Evolutionary conservation across 2,113 vertebrate genomes (phyloP).

Genomic region (Thinocorus orbignyianus): DNA sequence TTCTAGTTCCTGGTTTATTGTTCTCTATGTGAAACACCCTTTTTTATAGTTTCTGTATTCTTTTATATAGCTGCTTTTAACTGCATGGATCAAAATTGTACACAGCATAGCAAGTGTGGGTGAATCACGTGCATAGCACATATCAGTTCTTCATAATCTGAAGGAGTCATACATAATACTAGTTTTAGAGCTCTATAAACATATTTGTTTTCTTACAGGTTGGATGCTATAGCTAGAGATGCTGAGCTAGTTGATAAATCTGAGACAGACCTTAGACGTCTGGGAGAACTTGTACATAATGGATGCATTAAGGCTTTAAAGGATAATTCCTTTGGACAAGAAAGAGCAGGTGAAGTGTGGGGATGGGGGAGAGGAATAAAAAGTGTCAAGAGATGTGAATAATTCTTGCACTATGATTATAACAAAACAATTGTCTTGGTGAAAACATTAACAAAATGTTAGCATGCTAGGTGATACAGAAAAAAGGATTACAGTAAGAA

Average conservation of each 20-base stretch:
- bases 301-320: slow-evolving; percentile 91
- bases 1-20: neutral
- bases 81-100: neutral
- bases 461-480: neutral
- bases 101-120: neutral
- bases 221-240: slow-evolving; percentile 96
- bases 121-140: no score
- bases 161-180: neutral
- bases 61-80: slow-evolving; percentile 19
- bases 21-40: neutral
- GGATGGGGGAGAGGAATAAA: neutral
- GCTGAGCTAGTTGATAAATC: slow-evolving; percentile 96
- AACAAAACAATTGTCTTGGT: neutral
- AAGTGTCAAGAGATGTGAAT: neutral
- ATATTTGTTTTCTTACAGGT: slow-evolving; percentile 73
- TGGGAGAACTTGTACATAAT: slow-evolving; percentile 94
- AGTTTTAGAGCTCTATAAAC: neutral
- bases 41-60: neutral
- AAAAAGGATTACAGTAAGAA: neutral
- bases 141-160: neutral
- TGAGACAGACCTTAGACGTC: slow-evolving; percentile 88
- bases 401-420: neutral
- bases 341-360: slow-evolving; percentile 81
- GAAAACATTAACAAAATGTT: slow-evolving; percentile 1
- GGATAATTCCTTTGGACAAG: slow-evolving; percentile 89